A percentile compares a stretch with the other conserved stretches of the same genome.
These are phyloP conservation scores for Corydoras sp. DNA, from an alignment of 2,113 vertebrate species.

Conservation along the genomic window DNA sequence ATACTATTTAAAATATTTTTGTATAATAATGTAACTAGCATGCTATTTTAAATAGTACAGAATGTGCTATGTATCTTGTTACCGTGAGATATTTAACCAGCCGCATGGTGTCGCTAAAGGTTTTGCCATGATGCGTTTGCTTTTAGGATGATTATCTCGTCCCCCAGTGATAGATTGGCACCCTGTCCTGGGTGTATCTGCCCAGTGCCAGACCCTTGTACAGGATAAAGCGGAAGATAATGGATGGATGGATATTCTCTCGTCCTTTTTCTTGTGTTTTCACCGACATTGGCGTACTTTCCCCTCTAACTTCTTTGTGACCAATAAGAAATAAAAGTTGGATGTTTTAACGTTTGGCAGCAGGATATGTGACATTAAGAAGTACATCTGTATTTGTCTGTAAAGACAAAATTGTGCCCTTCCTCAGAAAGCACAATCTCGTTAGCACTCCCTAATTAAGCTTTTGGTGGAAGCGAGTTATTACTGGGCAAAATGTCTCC, in stretches of 20 bases:
- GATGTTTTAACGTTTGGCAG: no score
- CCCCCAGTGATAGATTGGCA: no score
- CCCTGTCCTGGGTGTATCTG: no score
- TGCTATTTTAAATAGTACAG: neutral
- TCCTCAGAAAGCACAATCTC: neutral
- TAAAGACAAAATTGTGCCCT: neutral
- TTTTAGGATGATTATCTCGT: neutral
- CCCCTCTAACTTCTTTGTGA: no score
- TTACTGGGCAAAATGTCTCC: slow-evolving; percentile 49
- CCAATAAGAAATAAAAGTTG: no score
- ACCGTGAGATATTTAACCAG: neutral
- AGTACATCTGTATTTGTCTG: neutral
- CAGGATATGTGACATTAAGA: slow-evolving; percentile 35
- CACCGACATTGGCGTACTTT: no score
- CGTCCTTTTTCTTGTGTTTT: neutral
- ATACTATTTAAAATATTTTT: no score
- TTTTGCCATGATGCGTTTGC: neutral
- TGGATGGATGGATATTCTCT: neutral
- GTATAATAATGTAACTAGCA: no score
- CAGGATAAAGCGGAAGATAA: no score
- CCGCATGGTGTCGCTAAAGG: slow-evolving; percentile 30
- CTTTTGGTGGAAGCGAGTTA: slow-evolving; percentile 41
- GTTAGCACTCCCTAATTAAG: slow-evolving; percentile 24
- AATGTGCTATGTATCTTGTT: neutral
- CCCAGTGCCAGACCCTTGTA: no score